Conservation (phyloP, 2,113 vertebrate genomes). For the Phainopepla nitens region DNA sequence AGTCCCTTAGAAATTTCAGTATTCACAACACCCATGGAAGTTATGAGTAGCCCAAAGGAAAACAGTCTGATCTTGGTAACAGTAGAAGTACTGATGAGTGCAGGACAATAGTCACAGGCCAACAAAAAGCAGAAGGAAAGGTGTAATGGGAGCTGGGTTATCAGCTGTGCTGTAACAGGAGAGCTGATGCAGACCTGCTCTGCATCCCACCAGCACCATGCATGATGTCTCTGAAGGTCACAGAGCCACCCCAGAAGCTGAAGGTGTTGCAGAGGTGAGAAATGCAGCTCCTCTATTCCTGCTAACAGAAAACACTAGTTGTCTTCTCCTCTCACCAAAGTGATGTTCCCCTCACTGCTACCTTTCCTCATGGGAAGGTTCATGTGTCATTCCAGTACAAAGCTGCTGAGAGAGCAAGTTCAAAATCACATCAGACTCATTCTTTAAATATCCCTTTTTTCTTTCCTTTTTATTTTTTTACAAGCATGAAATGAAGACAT, state of each 20-base stretch:
- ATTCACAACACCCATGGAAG: background rate
- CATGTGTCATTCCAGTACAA: background rate
- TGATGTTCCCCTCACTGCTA: background rate
- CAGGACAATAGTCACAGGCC: background rate
- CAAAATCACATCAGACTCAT: background rate
- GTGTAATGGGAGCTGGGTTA: background rate
- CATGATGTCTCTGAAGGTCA: background rate
- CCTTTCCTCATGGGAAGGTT: background rate
- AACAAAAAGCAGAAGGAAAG: conserved; percentile 3
- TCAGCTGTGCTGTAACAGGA: background rate
- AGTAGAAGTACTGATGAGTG: background rate
- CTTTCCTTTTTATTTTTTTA: background rate
- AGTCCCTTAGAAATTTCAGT: background rate
- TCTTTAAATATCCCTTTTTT: background rate
- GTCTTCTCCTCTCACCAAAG: background rate
- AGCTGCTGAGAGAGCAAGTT: background rate
- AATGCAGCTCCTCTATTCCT: background rate
- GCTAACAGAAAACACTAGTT: background rate
- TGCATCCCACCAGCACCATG: background rate
- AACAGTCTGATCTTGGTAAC: background rate
- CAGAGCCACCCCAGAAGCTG: background rate
- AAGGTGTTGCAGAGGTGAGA: background rate
- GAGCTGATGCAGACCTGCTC: background rate
- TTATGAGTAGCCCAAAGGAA: background rate
- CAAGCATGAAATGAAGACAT: background rate